Evolutionary conservation across 2,797 vertebrate genomes (phyloP).

Genomic region (Erpetoichthys calabaricus): DNA sequence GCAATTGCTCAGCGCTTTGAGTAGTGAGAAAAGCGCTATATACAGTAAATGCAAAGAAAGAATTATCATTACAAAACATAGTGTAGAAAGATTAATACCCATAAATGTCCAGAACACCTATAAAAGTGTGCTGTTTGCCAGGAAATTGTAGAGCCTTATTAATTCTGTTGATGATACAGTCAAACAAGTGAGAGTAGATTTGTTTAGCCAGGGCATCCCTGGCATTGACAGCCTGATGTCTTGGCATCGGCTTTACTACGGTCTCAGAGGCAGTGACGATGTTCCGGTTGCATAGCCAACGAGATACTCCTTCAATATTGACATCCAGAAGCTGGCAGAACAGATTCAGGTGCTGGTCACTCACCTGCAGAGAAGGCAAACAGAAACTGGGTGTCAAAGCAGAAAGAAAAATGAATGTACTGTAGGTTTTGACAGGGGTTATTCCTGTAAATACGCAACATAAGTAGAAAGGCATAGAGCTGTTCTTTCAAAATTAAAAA

Average conservation of each 20-base stretch:
- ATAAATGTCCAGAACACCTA: conserved; percentile 97
- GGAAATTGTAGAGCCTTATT: conserved; percentile 72
- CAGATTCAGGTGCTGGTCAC: conserved; percentile 59
- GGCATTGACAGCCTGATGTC: conserved; percentile 60
- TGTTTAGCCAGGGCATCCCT: conserved; percentile 88
- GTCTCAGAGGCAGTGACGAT: conserved; percentile 71
- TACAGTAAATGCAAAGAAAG: too few relatives aligned
- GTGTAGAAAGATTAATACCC: conserved; percentile 48
- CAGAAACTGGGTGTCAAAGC: neutral
- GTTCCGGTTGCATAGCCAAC: conserved; percentile 76
- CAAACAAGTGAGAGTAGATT: conserved; percentile 83
- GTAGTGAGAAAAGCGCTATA: too few relatives aligned
- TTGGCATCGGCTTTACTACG: conserved; percentile 72
- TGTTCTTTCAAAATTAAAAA: neutral
- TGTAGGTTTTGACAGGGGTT: too few relatives aligned
- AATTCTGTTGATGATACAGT: conserved; percentile 73
- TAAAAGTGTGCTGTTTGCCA: conserved; percentile 79
- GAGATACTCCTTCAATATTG: conserved; percentile 37
- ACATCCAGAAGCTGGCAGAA: conserved; percentile 77
- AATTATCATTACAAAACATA: too few relatives aligned
- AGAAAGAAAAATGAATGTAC: neutral
- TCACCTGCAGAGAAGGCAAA: conserved; percentile 38
- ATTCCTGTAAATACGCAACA: neutral
- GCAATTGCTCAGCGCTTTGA: too few relatives aligned
- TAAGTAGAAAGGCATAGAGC: neutral